Percentiles rank a stretch among this genome's conserved stretches.
Evolutionary conservation across 2,888 invertebrate genomes (phyloP).

Genomic region (Hirtodrosophila histrioides): DNA sequence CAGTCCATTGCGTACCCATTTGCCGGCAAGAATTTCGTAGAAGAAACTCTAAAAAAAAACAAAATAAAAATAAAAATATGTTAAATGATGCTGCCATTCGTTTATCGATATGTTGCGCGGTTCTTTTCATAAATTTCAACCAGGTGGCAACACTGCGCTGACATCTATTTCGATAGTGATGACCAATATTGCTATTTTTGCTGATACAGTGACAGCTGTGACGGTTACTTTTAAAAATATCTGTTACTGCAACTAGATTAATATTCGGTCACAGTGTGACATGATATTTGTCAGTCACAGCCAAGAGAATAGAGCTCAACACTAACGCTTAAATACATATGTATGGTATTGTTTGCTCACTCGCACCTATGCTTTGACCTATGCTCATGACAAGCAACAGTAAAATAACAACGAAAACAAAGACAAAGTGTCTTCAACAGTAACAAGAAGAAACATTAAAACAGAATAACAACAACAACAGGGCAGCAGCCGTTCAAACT

Average conservation of each 20-base stretch:
- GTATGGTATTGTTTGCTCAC: constrained; percentile 29
- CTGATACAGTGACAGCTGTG: too few species aligned
- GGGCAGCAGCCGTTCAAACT: constrained; percentile 11
- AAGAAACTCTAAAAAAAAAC: constrained; percentile 91
- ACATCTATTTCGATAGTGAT: too few species aligned
- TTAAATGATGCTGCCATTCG: background rate
- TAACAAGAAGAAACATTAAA: constrained; percentile 31
- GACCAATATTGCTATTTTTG: too few species aligned
- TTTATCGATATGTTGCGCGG: constrained; percentile 24
- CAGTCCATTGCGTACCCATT: constrained; percentile 98
- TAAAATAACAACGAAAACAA: constrained; percentile 39
- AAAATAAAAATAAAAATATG: background rate
- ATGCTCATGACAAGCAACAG: constrained; percentile 34
- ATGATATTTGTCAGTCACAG: too few species aligned
- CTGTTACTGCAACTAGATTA: too few species aligned
- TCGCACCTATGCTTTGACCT: constrained; percentile 53
- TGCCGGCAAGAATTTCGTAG: constrained; percentile 96
- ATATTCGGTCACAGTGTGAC: constrained; percentile 16
- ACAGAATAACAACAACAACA: constrained; percentile 6
- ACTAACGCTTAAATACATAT: background rate
- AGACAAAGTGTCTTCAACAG: constrained; percentile 32
- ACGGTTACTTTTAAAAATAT: too few species aligned
- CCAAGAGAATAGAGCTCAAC: too few species aligned
- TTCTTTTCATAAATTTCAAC: too few species aligned
- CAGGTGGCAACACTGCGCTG: too few species aligned